Base-by-base conservation (phyloP, 2,888 invertebrate species). In the Eupithecia abbreviata region DNA sequence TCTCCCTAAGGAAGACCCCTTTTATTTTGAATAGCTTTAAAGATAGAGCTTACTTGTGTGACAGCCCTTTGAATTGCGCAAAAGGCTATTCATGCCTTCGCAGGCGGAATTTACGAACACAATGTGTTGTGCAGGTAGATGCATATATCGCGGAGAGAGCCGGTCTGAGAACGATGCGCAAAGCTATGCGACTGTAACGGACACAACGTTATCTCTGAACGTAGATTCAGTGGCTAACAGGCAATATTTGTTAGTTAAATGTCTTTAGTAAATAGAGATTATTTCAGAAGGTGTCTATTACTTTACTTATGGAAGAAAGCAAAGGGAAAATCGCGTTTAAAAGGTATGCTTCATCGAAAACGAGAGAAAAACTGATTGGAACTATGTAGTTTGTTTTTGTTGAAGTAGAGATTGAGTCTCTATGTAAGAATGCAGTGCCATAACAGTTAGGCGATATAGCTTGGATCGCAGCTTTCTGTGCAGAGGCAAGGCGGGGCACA, bases 1-100 rank as follows among this genome's bases (percentile, higher is more conserved):
- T 91, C 90, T 90, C 86, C 81, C 82, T 81, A 90, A 91, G 91
- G 88, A 88, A 86, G 88, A 89, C 91, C 94, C 93, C 86, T 91
- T 90, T 86, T 81, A 81, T 87, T 87, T 88, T 86, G 82, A 90
- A 89, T 87, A 85, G 82, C 86, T 88, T 58, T 81, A 90, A 92
- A 91, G 90, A 90, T 86, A 89, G 85, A 87, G 85, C 88, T 88
- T 89, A 89, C 87, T 84, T 89, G 85, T 84, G 84, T 83, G 87
- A 89, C 89, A 90, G 90, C 92, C 93, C 88, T 92, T 90, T 88
- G 82, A 90, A 90, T 86, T 83, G 82, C 84, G 84, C 87, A 85
- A 91, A 90, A 90, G 89, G 90, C 85, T 82, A 88, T 90, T 89
- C 87, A 90, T 84, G 79, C 86, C 78, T 65, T 41, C 51, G 73